Evolutionary conservation across 2,888 invertebrate genomes (phyloP), one percentile per base, ranked within the genome.

Genomic region (Autographa pulchrina): DNA sequence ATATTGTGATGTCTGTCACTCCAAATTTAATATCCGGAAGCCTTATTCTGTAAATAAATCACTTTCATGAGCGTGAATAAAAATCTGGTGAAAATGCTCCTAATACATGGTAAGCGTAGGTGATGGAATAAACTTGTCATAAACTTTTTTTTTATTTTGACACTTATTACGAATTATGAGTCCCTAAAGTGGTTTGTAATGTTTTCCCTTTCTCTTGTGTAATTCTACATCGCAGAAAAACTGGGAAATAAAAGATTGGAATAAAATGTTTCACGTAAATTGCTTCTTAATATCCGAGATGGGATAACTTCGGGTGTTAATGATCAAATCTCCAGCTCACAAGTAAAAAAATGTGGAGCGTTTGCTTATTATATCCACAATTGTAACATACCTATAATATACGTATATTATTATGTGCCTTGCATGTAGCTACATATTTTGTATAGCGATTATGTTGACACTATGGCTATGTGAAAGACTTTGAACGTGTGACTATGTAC

Each of bases 91-190:
- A 54, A 56, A 69, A n/a, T 59, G 18, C 41, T 68, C 67, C 18
- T 72, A 65, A 66, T 68, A 72, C 41, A 62, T 69, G 56, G 52
- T 62, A 68, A 70, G 65, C 66, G 70, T 68, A 68, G 66, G 64
- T 65, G 61, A 68, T 68, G 64, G 72, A 72, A 75, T 72, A 80
- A 80, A 79, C 63, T 70, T 65, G 64, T 68, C 75, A 58, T 75
- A 70, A 79, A 68, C 59, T 80, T 81, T 80, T 68, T 68, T 66
- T 81, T 65, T 78, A 75, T 82, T 70, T 68, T 82, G 83, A 65
- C 80, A 80, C 68, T 80, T 80, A 82, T 67, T 80, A 75, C 66
- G 70, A 80, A 80, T 82, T 75, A 80, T 62, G 80, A 70, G 66
- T 59, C 63, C 64, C 68, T 60, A 72, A 80, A 79, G 76, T 75